These are phyloP conservation scores for Diaphora mendica DNA, from an alignment of 2,888 invertebrate genomes.

Conservation along the genomic window DNA sequence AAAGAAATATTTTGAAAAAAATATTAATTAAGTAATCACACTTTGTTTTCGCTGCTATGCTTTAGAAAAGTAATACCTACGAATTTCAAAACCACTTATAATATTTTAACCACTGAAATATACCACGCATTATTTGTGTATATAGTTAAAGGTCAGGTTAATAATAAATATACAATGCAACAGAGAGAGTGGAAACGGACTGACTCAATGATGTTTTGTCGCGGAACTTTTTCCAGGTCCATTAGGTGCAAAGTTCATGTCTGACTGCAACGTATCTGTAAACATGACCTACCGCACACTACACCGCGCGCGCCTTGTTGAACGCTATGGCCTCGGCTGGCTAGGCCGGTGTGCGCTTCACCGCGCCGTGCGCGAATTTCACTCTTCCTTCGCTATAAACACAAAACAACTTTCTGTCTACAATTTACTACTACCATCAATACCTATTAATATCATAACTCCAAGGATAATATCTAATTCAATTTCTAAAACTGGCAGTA, in stretches of 20 bases:
- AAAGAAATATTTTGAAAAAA: not conserved
- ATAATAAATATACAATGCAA: not conserved
- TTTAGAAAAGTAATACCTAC: not conserved
- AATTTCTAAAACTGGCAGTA: not conserved
- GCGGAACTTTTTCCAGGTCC: slow-evolving; percentile 7
- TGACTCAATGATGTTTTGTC: slow-evolving; percentile 1
- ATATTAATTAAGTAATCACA: no score
- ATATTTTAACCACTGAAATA: not conserved
- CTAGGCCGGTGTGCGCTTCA: slow-evolving; percentile 26
- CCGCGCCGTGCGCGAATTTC: slow-evolving; percentile 19
- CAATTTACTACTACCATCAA: not conserved
- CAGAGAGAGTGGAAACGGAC: not conserved
- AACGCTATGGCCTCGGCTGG: slow-evolving; percentile 33
- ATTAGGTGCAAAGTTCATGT: slow-evolving; percentile 12
- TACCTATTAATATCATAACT: not conserved
- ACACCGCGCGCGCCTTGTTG: slow-evolving; percentile 17
- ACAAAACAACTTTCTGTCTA: slow-evolving; percentile 10
- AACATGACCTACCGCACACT: slow-evolving; percentile 49
- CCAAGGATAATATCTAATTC: not conserved
- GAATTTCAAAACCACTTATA: not conserved
- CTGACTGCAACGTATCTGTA: slow-evolving; percentile 30
- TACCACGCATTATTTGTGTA: not conserved
- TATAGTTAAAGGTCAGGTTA: not conserved
- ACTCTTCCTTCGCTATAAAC: slow-evolving; percentile 15
- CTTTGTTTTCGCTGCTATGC: not conserved